These are phyloP conservation scores for Laterallus jamaicensis DNA, from an alignment of 2,113 vertebrate species.

Conservation along the genomic window DNA sequence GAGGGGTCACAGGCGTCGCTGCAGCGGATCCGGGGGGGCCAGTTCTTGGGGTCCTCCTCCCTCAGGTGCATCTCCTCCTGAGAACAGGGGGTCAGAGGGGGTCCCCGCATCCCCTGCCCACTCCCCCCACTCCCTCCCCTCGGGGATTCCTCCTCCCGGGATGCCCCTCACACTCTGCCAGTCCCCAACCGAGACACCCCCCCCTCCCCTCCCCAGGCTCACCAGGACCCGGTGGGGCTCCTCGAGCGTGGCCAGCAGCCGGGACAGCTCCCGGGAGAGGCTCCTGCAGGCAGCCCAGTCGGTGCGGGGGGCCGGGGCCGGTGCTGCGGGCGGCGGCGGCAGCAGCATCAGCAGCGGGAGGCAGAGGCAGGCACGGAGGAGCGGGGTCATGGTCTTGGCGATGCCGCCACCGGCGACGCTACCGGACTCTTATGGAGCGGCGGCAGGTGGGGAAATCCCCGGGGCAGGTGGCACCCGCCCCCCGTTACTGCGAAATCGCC, in stretches of 20 bases:
- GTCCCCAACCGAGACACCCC: no score
- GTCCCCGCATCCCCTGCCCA: accelerated
- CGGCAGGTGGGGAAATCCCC: slow-evolving; percentile 49
- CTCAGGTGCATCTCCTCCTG: neutral
- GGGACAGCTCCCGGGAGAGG: slow-evolving; percentile 64
- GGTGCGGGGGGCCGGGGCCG: neutral
- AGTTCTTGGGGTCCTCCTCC: neutral
- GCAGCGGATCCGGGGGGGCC: slow-evolving; percentile 65
- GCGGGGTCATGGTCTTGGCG: neutral
- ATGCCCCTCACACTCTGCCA: neutral
- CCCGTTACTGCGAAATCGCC: slow-evolving; percentile 26
- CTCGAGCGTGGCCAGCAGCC: neutral
- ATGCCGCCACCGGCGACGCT: neutral
- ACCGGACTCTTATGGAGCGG: slow-evolving; percentile 19
- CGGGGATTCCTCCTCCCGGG: neutral
- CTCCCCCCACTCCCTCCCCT: no score
- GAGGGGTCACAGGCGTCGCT: slow-evolving; percentile 70
- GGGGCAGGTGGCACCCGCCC: slow-evolving; percentile 30
- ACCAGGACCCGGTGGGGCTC: slow-evolving; percentile 24
- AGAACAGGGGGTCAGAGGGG: neutral
- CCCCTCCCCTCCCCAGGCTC: neutral
- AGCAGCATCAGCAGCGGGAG: neutral
- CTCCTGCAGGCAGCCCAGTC: slow-evolving; percentile 54
- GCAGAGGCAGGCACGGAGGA: neutral
- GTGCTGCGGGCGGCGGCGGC: neutral